These are phyloP conservation scores for Hystrix brachyura DNA, from an alignment of 2,113 vertebrate genomes.

Conservation along the genomic window DNA sequence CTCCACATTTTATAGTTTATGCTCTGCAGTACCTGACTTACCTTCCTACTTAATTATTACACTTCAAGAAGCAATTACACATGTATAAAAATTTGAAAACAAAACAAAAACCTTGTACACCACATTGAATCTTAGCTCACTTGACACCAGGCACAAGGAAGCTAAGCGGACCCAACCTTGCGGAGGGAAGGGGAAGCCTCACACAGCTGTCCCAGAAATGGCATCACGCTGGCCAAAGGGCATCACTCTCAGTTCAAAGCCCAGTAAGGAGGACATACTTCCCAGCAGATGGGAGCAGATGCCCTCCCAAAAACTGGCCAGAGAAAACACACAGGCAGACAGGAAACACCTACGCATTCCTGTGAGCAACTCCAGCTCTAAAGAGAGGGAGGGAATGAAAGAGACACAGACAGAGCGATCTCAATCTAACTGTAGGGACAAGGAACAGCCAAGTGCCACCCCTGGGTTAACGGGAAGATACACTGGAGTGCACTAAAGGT, in stretches of 20 bases:
- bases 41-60: neutral
- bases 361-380: neutral
- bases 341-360: neutral
- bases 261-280: neutral
- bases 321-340: neutral
- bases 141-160: neutral
- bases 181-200: neutral
- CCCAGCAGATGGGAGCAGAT: neutral
- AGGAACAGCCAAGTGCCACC: neutral
- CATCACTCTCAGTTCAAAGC: neutral
- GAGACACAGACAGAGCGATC: neutral
- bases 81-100: neutral
- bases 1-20: neutral
- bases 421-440: too few species aligned
- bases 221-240: neutral
- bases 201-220: neutral
- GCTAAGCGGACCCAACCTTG: neutral
- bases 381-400: neutral
- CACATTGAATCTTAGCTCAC: neutral
- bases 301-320: neutral
- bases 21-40: neutral
- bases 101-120: neutral
- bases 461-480: neutral
- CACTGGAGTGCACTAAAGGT: neutral
- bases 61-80: neutral